Percentiles rank a stretch among this genome's conserved stretches.
phyloP scores from a whole-genome alignment of 1,140 invertebrate species.

The Drosophila rhopaloa region DNA sequence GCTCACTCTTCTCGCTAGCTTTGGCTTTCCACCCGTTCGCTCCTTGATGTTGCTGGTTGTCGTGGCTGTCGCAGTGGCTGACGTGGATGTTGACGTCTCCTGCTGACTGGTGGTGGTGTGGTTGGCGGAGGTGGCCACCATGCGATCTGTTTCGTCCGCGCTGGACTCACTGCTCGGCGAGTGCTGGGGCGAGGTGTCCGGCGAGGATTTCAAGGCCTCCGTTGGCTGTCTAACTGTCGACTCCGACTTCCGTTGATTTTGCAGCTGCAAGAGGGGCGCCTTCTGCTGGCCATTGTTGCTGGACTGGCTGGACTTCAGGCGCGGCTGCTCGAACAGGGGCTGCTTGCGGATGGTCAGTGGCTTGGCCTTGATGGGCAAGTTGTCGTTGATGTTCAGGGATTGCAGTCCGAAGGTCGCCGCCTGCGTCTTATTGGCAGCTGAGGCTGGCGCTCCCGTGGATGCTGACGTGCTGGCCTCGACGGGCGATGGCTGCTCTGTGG shows the following conservation, averaged over 20 bases:
- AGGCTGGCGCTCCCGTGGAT: conserved; percentile 46
- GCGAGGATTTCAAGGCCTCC: conserved; percentile 25
- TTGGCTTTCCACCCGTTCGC: conserved; percentile 87
- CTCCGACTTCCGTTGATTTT: conserved; percentile 90
- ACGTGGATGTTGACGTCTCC: conserved; percentile 8
- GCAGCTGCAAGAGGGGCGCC: conserved; percentile 63
- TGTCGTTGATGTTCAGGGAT: conserved; percentile 85
- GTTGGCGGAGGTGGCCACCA: conserved; percentile 1
- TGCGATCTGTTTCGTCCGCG: conserved; percentile 71
- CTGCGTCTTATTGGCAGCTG: conserved; percentile 28
- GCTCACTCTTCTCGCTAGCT: conserved; percentile 93
- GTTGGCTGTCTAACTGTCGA: conserved; percentile 85
- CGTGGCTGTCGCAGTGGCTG: conserved; percentile 10
- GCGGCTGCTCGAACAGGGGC: conserved; percentile 90
- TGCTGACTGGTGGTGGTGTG: conserved; percentile 3
- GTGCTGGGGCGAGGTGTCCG: conserved; percentile 53
- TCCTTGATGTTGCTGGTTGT: conserved; percentile 81
- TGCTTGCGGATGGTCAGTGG: conserved; percentile 92
- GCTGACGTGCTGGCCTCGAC: conserved; percentile 6
- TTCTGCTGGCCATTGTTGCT: conserved; percentile 37
- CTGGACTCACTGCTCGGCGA: conserved; percentile 73
- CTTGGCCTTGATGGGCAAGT: conserved; percentile 89
- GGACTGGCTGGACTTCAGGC: conserved; percentile 87
- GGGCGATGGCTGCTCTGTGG: conserved; percentile 49
- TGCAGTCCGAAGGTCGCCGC: conserved; percentile 84